Base-by-base conservation (phyloP, 1,140 invertebrate species). In the Eurytemora carolleeae region DNA sequence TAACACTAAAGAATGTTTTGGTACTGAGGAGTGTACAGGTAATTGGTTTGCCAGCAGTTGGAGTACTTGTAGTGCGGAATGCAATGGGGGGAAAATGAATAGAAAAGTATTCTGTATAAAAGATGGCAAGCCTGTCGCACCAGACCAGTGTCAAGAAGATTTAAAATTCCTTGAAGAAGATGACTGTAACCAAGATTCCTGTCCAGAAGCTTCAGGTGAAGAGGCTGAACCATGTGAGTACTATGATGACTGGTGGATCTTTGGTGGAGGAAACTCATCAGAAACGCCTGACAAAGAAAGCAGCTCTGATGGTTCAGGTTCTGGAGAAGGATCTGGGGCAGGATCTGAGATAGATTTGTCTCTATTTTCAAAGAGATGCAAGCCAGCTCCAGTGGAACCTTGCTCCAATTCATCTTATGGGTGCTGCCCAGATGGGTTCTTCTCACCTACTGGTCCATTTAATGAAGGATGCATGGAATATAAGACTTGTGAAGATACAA, bases 351-450 rank as follows among this genome's bases (percentile, higher is more conserved):
- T 24, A 57, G 55, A 57, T 23, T 23, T 24, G 21, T 23, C 21
- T 12, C 20, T n/a, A 63, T 57, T 55, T 16, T 20, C 58, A 22
- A 57, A 57, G 31, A 64, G 64, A 22, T 65, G 65, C 53, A 65
- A 64, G 58, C 55, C 60, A 1, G 61, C 63, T 19, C 59, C 65
- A 3, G 24, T 56, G 15, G 59, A 65, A 26, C 61, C 58, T 55
- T 94, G 90, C 67, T 75, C 77, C 18, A 79, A 76, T 21, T 78
- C 82, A 16, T 71, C 80, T 65, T 93, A 84, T 69, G 90, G 90
- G 16, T 96, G 92, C 69, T 96, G 93, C 72, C 82, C 82, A 18
- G 91, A 96, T 71, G 83, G 81, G 18, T 79, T 81, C 63, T 89
- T 86, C 2, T 68, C 79, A 16, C 82, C 90, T 0, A 77, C 82